Percentiles rank a stretch among this genome's conserved stretches.
Evolutionary conservation across 2,113 vertebrate genomes (phyloP).

Genomic region (Odontesthes bonariensis): DNA sequence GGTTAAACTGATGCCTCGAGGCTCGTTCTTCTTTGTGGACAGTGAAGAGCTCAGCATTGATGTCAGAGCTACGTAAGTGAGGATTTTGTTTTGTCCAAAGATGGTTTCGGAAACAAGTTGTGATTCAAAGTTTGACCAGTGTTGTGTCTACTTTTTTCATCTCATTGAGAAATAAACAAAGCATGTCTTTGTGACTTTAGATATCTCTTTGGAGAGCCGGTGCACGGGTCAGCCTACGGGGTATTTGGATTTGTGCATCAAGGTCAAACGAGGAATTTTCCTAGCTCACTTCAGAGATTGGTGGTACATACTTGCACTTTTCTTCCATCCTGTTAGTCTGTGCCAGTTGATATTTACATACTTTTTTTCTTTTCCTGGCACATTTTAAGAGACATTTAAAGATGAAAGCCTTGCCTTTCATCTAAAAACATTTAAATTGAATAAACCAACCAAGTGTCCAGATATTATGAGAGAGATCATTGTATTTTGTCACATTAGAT

Average conservation of each 20-base stretch:
- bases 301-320: conserved; percentile 62
- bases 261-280: conserved; percentile 78
- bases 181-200: conserved; percentile 63
- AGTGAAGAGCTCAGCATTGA: conserved; percentile 67
- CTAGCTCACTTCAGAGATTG: conserved; percentile 81
- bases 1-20: conserved; percentile 72
- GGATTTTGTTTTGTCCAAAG: neutral
- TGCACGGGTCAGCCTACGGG: conserved; percentile 83
- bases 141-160: neutral
- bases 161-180: neutral
- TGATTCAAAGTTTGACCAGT: neutral
- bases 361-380: neutral
- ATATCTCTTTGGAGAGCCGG: conserved; percentile 84
- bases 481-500: conserved; percentile 62
- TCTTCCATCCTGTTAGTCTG: neutral
- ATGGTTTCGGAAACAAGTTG: neutral
- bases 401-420: neutral
- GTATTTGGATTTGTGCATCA: conserved; percentile 84
- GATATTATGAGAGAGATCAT: neutral
- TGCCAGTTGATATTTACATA: neutral
- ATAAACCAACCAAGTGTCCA: no score
- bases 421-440: no score
- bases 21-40: conserved; percentile 86
- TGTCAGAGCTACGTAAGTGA: conserved; percentile 76
- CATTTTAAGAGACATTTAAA: neutral